Base-by-base conservation (phyloP, 1,140 invertebrate species). In the Tetragnatha versicolor region DNA sequence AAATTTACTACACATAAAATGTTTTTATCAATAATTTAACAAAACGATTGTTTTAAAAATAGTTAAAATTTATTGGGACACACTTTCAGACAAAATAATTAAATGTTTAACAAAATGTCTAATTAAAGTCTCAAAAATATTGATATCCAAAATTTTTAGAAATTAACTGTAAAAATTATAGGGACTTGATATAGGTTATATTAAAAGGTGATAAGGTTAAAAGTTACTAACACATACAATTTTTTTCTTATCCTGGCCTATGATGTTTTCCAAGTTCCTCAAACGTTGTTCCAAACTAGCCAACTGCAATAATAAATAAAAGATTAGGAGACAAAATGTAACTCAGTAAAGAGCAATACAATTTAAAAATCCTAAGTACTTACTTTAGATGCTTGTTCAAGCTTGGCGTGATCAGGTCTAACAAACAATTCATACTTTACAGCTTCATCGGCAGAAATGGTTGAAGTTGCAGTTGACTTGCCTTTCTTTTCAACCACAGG, bases 211-310 rank as follows among this genome's bases (percentile, higher is more conserved):
- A n/a, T n/a, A n/a, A n/a, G n/a, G n/a, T n/a, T n/a, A n/a, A 37
- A 42, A 55, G 9, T 9, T n/a, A 65, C 20, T 29, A 20, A 55
- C 20, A 61, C 79, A 68, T 72, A 89, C 87, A 61, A 91, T 82
- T 82, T 90, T 90, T 25, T 91, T 89, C 49, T 87, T 86, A 70
- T 89, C 87, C 10, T 87, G 87, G 29, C 93, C 93, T 39, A 95
- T 88, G 9, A 91, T 89, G 82, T 89, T 89, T 86, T 95, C 93
- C 31, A 95, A 82, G 83, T 91, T 89, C 82, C 93, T 91, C 72
- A 95, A 85, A 79, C 91, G 88, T 82, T 91, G 89, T 85, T 93
- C 92, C 2, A 93, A 85, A 58, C 6, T 61, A 60, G 66, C 72
- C 47, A 80, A n/a, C 79, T 80, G 45, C 55, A 79, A 65, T 51